A percentile compares a stretch with the other conserved stretches of the same genome.
Conservation (phyloP, 2,113 vertebrate genomes). For the Sinosuthora webbiana region DNA sequence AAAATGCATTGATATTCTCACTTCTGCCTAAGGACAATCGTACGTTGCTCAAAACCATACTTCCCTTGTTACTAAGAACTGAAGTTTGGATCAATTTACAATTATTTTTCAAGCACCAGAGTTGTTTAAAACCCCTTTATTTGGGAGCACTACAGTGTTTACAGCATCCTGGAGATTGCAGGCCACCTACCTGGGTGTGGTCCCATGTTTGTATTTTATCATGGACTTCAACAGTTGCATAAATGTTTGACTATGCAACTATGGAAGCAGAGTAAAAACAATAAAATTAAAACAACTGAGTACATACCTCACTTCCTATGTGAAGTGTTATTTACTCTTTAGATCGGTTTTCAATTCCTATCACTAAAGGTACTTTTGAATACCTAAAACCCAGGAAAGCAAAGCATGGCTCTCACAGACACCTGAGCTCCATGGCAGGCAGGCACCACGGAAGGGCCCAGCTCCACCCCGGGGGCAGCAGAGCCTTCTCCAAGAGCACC, state of each 20-base stretch:
- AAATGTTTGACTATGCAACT: not conserved
- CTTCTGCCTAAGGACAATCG: not conserved
- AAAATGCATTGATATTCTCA: not conserved
- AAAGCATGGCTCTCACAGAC: accelerated
- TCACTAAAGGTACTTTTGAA: not conserved
- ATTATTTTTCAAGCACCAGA: not conserved
- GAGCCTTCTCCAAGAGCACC: not conserved
- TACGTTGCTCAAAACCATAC: accelerated
- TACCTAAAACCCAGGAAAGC: not conserved
- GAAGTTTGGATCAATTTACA: not conserved
- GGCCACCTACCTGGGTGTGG: not conserved
- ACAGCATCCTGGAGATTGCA: not conserved
- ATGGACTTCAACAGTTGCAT: not conserved
- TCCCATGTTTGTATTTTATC: not conserved
- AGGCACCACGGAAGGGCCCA: not conserved
- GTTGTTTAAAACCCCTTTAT: not conserved
- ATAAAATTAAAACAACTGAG: not conserved
- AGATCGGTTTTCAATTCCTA: not conserved
- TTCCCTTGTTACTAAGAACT: not conserved
- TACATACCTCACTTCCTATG: accelerated
- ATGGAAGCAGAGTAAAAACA: not conserved
- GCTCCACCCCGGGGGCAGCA: accelerated
- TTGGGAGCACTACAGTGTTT: not conserved
- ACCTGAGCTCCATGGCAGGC: not conserved
- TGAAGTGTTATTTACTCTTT: not conserved